phyloP scores from a whole-genome alignment of 1,140 invertebrate species.

The Trichogramma pretiosum region DNA sequence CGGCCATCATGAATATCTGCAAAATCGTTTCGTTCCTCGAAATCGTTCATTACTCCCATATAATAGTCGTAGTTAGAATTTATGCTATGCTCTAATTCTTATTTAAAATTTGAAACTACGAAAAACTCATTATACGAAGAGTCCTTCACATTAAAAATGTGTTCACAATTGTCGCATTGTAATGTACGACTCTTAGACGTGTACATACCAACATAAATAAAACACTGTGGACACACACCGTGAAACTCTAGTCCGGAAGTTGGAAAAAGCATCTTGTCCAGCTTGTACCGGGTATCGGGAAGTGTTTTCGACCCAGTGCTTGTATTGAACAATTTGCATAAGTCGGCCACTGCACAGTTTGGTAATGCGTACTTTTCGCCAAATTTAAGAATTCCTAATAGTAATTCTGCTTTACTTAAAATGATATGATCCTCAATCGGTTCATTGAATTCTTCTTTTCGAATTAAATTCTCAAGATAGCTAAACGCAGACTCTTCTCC shows the following conservation, averaged over 20 bases:
- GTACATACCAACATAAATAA: slow-evolving; percentile 4
- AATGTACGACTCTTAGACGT: background rate
- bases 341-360: too few relatives aligned
- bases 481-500: too few relatives aligned
- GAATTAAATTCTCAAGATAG: too few relatives aligned
- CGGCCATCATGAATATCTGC: slow-evolving; percentile 13
- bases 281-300: slow-evolving; percentile 14
- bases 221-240: slow-evolving; percentile 16
- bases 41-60: slow-evolving; percentile 1
- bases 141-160: slow-evolving; percentile 14
- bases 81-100: slow-evolving; percentile 8
- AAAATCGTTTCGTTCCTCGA: background rate
- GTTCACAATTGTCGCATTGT: slow-evolving; percentile 9
- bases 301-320: too few relatives aligned
- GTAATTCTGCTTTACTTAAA: too few relatives aligned
- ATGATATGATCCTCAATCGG: too few relatives aligned
- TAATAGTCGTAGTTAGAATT: slow-evolving; percentile 11
- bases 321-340: too few relatives aligned
- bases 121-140: slow-evolving; percentile 15
- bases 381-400: too few relatives aligned
- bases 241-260: slow-evolving; percentile 12
- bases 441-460: too few relatives aligned
- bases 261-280: slow-evolving; percentile 19
- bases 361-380: too few relatives aligned
- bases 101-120: slow-evolving; percentile 9